Conservation (phyloP, 64 coral and sea anemone species). For the Cladopsammia gracilis region DNA sequence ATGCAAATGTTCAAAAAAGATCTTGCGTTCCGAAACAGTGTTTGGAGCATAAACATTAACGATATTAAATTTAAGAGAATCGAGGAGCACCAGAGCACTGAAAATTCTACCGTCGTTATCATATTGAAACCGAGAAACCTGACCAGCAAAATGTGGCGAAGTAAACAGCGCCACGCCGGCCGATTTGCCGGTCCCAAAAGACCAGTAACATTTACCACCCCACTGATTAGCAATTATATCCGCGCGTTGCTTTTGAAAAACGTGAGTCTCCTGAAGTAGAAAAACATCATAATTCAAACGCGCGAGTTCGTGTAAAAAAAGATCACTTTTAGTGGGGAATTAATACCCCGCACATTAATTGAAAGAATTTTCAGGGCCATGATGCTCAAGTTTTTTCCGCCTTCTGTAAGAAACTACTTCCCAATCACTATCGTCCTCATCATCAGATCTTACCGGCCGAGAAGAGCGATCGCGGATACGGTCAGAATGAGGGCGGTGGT, state of each 20-base stretch:
- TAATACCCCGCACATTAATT: not conserved
- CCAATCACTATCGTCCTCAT: not conserved
- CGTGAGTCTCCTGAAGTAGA: not conserved
- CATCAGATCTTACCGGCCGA: too few species aligned
- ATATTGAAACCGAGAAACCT: not conserved
- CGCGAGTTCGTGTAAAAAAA: not conserved
- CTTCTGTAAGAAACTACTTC: not conserved
- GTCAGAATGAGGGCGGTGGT: too few species aligned
- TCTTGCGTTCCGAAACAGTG: not conserved
- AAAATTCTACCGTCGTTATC: not conserved
- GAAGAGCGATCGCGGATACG: too few species aligned
- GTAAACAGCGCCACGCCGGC: not conserved
- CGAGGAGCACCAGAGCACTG: not conserved
- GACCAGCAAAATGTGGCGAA: not conserved
- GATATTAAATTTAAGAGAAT: not conserved
- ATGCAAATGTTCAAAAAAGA: not conserved
- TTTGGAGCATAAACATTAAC: constrained; percentile 1
- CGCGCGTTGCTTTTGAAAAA: not conserved
- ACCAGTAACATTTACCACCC: constrained; percentile 10
- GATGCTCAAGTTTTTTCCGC: too few species aligned
- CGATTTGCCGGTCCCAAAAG: not conserved
- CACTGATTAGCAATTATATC: not conserved
- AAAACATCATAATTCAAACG: not conserved
- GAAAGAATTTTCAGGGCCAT: not conserved
- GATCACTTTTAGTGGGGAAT: not conserved